A percentile compares a stretch with the other conserved stretches of the same genome.
Evolutionary conservation across 2,888 invertebrate genomes (phyloP).

Genomic region (Drosophila stalkeri): DNA sequence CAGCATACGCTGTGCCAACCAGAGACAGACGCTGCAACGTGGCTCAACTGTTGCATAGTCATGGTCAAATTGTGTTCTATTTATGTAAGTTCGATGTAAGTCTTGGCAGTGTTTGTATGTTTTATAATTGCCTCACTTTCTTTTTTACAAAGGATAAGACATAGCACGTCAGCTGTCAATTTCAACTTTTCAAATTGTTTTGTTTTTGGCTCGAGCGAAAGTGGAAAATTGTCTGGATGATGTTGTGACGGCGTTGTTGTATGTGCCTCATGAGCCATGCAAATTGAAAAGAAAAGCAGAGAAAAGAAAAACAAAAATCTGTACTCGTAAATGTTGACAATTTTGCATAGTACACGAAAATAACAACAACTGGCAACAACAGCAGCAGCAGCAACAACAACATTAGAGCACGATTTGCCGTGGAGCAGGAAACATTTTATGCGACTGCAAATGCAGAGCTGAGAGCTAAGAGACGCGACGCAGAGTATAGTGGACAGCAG

Average conservation of each 20-base stretch:
- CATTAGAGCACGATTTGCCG: slow-evolving; percentile 62
- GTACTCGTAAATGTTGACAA: slow-evolving; percentile 69
- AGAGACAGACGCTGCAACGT: background rate
- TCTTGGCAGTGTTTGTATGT: background rate
- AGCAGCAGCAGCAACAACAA: slow-evolving; percentile 16
- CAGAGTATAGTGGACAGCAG: background rate
- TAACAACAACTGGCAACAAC: slow-evolving; percentile 16
- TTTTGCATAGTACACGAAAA: slow-evolving; percentile 55
- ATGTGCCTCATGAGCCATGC: slow-evolving; percentile 57
- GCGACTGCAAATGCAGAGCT: slow-evolving; percentile 36
- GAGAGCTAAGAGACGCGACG: slow-evolving; percentile 9
- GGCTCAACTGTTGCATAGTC: background rate
- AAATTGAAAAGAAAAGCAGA: slow-evolving; percentile 52
- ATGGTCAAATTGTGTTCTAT: slow-evolving; percentile 9
- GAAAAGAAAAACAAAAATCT: slow-evolving; percentile 18
- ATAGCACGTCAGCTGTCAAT: slow-evolving; percentile 23
- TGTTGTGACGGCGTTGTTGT: slow-evolving; percentile 19
- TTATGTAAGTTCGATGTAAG: background rate
- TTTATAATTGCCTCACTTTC: slow-evolving; percentile 3
- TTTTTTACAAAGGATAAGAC: slow-evolving; percentile 11
- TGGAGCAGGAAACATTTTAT: slow-evolving; percentile 72
- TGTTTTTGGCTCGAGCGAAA: slow-evolving; percentile 41
- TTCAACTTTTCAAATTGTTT: slow-evolving; percentile 1
- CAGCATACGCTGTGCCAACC: slow-evolving; percentile 16
- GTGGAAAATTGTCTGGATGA: slow-evolving; percentile 51